Conservation (phyloP, 2,888 invertebrate species). For the Drosophila kokeensis region DNA sequence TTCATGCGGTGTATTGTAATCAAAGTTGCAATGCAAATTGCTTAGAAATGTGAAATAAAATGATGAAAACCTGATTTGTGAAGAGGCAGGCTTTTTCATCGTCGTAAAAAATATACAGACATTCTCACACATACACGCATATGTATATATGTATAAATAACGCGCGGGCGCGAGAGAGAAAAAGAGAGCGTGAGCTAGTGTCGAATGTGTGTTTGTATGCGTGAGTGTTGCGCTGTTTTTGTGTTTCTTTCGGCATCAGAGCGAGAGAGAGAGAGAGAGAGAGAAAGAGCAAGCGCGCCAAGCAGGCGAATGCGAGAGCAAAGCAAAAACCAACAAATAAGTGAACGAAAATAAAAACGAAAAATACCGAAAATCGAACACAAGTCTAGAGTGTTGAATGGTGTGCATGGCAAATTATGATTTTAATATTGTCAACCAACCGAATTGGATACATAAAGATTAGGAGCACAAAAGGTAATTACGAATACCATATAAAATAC, state of each 20-base stretch:
- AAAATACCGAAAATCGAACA: conserved; percentile 70
- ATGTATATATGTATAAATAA: conserved; percentile 51
- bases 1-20: conserved; percentile 19
- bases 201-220: conserved; percentile 32
- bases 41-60: conserved; percentile 59
- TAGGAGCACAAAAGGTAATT: conserved; percentile 61
- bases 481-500: conserved; percentile 21
- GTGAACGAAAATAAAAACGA: conserved; percentile 81
- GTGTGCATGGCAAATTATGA: conserved; percentile 37
- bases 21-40: conserved; percentile 37
- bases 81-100: conserved; percentile 76
- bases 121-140: conserved; percentile 37
- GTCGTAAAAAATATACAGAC: conserved; percentile 71
- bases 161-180: conserved; percentile 75
- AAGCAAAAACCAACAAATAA: conserved; percentile 81
- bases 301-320: conserved; percentile 76
- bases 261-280: conserved; percentile 38
- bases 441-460: conserved; percentile 47
- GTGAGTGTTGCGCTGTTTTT: conserved; percentile 45
- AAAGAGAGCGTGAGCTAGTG: conserved; percentile 40
- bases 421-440: conserved; percentile 18
- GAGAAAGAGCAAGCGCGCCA: conserved; percentile 56
- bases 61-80: conserved; percentile 77
- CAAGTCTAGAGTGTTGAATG: conserved; percentile 45
- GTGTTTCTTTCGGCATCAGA: conserved; percentile 49